Evolutionary conservation across 2,797 vertebrate genomes (phyloP), one percentile per base, ranked within the genome.

Genomic region (Australoheros facetus): DNA sequence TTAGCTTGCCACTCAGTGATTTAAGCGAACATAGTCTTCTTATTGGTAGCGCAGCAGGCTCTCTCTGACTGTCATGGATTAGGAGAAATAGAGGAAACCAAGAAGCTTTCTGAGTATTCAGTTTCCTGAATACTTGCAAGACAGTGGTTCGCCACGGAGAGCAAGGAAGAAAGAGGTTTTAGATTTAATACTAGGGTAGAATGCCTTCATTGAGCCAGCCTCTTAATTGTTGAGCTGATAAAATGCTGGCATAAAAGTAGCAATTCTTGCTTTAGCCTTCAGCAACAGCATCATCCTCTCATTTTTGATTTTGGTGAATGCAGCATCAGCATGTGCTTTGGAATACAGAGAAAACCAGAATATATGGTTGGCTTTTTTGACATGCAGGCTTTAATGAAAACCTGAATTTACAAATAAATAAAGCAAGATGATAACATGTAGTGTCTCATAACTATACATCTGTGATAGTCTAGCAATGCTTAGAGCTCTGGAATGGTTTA

Each of bases 1-100:
- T 94, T 83, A 45, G 89, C 87, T 87, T 85, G 87, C 87, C 84
- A 87, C 89, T 91, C 86, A 77, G 82, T 82, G 89, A 93, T 89
- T 91, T 88, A 92, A 89, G 88, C 17, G 77, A 87, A 90, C 83
- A 88, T 85, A 90, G 88, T 84, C 70, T 30, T 82, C 78, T 83
- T 77, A 82, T 88, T 90, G 85, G 84, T 57, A 51, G 80, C 79
- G 26, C 83, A 78, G 89, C 79, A 81, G 79, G 87, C 80, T 84
- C 77, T 77, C 30, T 82, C 79, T 86, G 80, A 81, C 90, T 79
- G 85, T 83, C 84, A 77, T 82, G 88, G 89, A 93, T 89, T 91
- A 90, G 83, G 85, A 86, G 85, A 62, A 90, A 77, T 60, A 45
- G 72, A 73, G 42, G 82, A 77, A 81, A 75, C 30, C 9, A 10